Conservation (phyloP, 2,113 vertebrate genomes). For the Rhynchopsitta pachyrhyncha region DNA sequence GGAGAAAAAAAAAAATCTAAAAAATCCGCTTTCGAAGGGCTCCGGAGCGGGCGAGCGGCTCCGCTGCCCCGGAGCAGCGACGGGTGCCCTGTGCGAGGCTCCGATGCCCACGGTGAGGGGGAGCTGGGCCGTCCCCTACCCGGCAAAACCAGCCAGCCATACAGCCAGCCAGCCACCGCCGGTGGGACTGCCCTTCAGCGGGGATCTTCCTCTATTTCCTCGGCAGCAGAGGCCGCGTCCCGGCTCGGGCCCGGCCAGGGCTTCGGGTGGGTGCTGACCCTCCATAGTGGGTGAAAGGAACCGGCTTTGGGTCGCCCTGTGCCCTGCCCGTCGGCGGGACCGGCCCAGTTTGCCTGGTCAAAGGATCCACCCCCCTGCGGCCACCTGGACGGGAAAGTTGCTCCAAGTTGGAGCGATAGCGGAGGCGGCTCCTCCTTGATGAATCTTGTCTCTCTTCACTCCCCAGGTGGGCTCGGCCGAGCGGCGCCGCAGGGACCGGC, state of each 20-base stretch:
- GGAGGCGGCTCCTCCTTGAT: neutral
- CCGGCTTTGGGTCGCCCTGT: neutral
- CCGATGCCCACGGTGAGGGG: neutral
- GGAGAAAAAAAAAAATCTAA: neutral
- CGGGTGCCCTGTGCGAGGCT: neutral
- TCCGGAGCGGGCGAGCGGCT: neutral
- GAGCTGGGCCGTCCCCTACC: neutral
- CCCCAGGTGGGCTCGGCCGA: neutral
- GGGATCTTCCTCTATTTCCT: neutral
- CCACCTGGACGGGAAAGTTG: slow-evolving; percentile 11
- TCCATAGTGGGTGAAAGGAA: neutral
- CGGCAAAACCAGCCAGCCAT: neutral
- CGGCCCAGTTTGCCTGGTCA: neutral
- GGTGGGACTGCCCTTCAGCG: neutral
- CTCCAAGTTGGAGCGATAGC: slow-evolving; percentile 21
- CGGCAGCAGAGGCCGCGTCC: neutral
- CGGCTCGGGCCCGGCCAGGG: neutral
- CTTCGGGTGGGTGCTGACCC: neutral
- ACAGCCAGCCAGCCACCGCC: accelerated
- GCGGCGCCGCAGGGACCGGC: neutral
- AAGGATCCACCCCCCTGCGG: neutral
- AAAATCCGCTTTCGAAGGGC: neutral
- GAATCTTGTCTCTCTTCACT: neutral
- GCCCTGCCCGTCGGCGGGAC: neutral
- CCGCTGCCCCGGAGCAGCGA: neutral